Percentiles rank a stretch among this genome's conserved stretches.
These are phyloP conservation scores for Sitta carolinensis DNA, from an alignment of 2,797 vertebrate genomes.

Conservation along the genomic window DNA sequence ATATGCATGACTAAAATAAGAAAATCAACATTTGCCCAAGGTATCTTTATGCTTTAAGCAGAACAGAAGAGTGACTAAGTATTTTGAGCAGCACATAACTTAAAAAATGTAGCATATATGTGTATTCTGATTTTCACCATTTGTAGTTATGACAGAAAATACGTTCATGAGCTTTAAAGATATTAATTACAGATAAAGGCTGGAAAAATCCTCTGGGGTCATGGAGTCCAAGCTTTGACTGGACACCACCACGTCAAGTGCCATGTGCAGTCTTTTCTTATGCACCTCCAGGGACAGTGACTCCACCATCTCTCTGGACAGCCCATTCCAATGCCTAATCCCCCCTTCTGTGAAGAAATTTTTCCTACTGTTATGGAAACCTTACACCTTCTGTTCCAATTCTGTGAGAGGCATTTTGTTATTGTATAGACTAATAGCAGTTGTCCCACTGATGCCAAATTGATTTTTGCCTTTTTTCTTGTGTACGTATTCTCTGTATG, in stretches of 20 bases:
- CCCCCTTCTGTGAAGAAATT: neutral
- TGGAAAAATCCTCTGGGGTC: neutral
- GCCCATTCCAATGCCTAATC: fast-evolving
- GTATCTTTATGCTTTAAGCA: neutral
- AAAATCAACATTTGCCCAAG: neutral
- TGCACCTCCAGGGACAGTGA: neutral
- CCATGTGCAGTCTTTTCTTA: neutral
- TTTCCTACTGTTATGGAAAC: neutral
- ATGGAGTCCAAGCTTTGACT: neutral
- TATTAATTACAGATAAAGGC: neutral
- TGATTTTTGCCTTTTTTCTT: neutral
- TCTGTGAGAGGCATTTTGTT: neutral
- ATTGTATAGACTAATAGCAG: neutral
- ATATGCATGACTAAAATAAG: neutral
- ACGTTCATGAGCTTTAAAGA: neutral
- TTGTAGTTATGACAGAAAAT: neutral
- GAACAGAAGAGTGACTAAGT: neutral
- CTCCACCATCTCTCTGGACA: neutral
- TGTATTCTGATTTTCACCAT: neutral
- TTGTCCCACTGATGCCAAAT: neutral
- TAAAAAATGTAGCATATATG: neutral
- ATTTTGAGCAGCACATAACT: neutral
- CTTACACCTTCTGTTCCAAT: neutral
- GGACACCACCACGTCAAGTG: neutral
- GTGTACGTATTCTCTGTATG: neutral